Evolutionary conservation across 1,140 invertebrate species (phyloP).

Genomic region (Arctopsyche grandis): DNA sequence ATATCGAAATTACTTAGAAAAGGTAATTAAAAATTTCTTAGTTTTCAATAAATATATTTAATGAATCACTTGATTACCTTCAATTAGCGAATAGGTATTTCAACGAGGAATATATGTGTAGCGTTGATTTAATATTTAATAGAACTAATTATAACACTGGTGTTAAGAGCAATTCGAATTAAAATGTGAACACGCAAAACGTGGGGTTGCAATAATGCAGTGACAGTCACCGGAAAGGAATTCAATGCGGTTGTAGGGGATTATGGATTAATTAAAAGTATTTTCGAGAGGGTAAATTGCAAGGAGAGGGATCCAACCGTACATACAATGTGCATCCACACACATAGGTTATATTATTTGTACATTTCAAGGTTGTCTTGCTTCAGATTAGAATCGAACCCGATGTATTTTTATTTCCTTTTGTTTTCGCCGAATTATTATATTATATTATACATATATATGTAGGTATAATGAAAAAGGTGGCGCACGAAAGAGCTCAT

Average conservation of each 20-base stretch:
- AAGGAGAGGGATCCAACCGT: background rate
- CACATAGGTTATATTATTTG: no score
- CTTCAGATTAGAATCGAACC: background rate
- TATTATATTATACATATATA: background rate
- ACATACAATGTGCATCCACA: background rate
- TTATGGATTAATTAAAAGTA: slow-evolving; percentile 27
- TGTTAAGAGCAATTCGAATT: background rate
- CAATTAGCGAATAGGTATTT: no score
- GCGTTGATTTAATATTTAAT: no score
- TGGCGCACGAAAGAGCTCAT: background rate
- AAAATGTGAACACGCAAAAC: background rate
- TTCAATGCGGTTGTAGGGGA: slow-evolving; percentile 22
- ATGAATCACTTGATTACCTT: no score
- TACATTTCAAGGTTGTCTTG: background rate
- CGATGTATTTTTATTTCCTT: background rate
- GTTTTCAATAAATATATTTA: no score
- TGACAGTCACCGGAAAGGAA: slow-evolving; percentile 26
- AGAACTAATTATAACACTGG: background rate
- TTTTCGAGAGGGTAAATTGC: background rate
- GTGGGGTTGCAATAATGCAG: background rate
- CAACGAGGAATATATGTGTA: no score
- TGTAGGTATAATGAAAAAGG: background rate
- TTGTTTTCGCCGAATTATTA: background rate
- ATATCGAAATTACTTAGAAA: no score
- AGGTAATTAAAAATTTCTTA: no score